phyloP scores from a whole-genome alignment of 2,797 vertebrate species.

The Melanotaenia maccullochi region DNA sequence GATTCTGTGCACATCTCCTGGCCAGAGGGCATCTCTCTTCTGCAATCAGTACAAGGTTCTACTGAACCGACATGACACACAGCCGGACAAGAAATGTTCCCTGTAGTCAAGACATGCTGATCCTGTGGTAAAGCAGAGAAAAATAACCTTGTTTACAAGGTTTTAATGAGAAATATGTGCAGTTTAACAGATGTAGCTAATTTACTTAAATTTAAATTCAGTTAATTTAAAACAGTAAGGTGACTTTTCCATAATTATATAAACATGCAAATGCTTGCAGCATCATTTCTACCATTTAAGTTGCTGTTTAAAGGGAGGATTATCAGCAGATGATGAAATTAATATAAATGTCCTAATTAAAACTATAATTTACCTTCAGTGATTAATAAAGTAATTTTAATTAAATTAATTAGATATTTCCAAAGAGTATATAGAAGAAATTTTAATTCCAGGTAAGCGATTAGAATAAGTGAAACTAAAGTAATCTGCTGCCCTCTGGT shows the following conservation, averaged over 20 bases:
- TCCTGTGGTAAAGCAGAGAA: constrained; percentile 14
- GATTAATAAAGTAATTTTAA: neutral
- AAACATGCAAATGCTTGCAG: neutral
- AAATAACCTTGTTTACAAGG: constrained; percentile 23
- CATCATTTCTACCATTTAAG: neutral
- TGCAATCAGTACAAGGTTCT: constrained; percentile 65
- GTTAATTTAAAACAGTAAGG: neutral
- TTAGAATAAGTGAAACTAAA: constrained; percentile 19
- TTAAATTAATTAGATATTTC: constrained; percentile 1
- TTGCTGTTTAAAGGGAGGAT: neutral
- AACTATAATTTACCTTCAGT: neutral
- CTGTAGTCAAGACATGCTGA: constrained; percentile 33
- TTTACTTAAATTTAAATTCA: neutral
- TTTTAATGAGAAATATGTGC: constrained; percentile 16
- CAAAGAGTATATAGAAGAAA: neutral
- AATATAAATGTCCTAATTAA: neutral
- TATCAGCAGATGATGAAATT: neutral
- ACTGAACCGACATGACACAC: constrained; percentile 62
- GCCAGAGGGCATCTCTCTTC: constrained; percentile 68
- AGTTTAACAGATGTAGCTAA: constrained; percentile 7
- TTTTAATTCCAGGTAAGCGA: constrained; percentile 4
- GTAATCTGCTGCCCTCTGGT: constrained; percentile 69
- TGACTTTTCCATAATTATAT: neutral
- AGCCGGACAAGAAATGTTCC: constrained; percentile 39
- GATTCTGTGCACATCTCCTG: constrained; percentile 70